Conservation (phyloP, 2,113 vertebrate species). For the Campylomormyrus tamandua region DNA sequence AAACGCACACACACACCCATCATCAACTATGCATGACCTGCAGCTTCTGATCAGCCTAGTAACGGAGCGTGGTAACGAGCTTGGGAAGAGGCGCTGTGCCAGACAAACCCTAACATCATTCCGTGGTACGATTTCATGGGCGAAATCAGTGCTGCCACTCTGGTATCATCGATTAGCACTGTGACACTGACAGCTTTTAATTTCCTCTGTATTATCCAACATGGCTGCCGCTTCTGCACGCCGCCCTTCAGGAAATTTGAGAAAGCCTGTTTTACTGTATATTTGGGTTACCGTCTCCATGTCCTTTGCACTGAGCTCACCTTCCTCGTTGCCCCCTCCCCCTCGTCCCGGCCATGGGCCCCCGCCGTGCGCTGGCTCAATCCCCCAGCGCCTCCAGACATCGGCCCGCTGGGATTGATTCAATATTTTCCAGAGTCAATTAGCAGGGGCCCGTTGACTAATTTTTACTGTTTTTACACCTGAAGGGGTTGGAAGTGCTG, state of each 20-base stretch:
- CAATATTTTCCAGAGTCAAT: conserved; percentile 73
- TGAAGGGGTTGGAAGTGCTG: conserved; percentile 53
- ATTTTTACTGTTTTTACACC: conserved; percentile 72
- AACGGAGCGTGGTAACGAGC: background rate
- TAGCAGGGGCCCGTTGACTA: conserved; percentile 64
- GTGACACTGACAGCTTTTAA: background rate
- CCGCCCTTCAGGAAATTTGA: background rate
- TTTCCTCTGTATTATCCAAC: background rate
- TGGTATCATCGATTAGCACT: background rate
- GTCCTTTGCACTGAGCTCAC: conserved; percentile 7
- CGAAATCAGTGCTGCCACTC: background rate
- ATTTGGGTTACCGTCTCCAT: background rate
- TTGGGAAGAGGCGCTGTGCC: background rate
- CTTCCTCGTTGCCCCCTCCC: background rate
- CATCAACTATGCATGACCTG: background rate
- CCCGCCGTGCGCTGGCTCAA: conserved; percentile 26
- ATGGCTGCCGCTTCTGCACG: background rate
- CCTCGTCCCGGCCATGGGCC: background rate
- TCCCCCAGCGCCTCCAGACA: conserved; percentile 62
- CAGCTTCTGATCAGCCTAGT: background rate
- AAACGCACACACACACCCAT: background rate
- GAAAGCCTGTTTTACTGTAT: background rate
- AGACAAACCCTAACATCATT: background rate
- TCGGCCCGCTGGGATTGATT: conserved; percentile 63
- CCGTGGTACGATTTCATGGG: background rate